These are phyloP conservation scores for Tineola bisselliella DNA, from an alignment of 2,888 invertebrate genomes.

Conservation along the genomic window DNA sequence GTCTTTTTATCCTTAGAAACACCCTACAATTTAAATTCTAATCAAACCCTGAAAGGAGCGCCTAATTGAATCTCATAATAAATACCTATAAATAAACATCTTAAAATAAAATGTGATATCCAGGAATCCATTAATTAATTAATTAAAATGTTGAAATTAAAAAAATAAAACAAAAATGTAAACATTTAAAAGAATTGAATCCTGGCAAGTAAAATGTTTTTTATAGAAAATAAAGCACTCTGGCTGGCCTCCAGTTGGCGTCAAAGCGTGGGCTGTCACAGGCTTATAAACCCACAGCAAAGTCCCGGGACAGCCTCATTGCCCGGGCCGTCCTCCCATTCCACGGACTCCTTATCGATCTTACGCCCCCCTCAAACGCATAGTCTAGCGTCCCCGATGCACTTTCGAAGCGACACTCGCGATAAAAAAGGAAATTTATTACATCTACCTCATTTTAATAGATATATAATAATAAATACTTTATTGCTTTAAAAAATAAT, in stretches of 20 bases:
- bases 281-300: background rate
- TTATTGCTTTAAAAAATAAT: too few relatives aligned
- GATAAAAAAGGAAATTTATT: background rate
- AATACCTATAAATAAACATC: too few relatives aligned
- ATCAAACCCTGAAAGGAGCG: too few relatives aligned
- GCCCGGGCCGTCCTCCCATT: background rate
- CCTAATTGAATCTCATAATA: too few relatives aligned
- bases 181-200: background rate
- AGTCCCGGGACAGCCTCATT: background rate
- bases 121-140: too few relatives aligned
- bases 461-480: too few relatives aligned
- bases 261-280: background rate
- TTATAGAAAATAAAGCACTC: background rate
- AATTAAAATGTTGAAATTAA: background rate
- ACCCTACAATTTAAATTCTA: too few relatives aligned
- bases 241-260: background rate
- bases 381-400: background rate
- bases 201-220: background rate
- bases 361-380: background rate
- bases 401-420: background rate
- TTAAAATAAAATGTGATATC: too few relatives aligned
- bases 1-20: too few relatives aligned
- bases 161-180: background rate
- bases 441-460: background rate
- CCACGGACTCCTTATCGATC: background rate